Percentiles rank a stretch among this genome's conserved stretches.
Evolutionary conservation across 2,888 invertebrate genomes (phyloP).

Genomic region (Nephrotoma flavescens): DNA sequence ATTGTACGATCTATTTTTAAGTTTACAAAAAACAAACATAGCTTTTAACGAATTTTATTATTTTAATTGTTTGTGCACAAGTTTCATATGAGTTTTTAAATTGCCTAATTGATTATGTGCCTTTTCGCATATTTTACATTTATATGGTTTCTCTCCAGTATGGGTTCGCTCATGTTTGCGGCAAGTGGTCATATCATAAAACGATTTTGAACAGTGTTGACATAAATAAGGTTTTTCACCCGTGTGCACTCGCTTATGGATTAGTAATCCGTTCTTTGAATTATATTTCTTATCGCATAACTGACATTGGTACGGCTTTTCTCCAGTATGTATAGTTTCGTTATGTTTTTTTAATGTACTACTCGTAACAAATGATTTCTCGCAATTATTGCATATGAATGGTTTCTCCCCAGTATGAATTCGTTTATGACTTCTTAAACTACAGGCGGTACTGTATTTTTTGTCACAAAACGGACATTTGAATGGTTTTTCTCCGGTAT

Average conservation of each 20-base stretch:
- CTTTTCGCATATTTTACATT: neutral
- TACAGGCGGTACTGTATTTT: neutral
- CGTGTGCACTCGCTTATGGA: neutral
- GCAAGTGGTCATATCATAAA: neutral
- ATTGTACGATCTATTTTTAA: neutral
- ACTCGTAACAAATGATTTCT: neutral
- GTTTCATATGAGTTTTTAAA: neutral
- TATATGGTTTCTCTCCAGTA: neutral
- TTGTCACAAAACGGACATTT: neutral
- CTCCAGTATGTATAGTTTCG: neutral
- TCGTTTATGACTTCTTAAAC: neutral
- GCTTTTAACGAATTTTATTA: neutral
- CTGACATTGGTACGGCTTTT: neutral
- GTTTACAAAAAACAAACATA: no score
- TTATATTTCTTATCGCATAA: neutral
- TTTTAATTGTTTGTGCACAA: neutral
- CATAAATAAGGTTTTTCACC: neutral
- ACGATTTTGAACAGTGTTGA: neutral
- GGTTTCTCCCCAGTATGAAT: neutral
- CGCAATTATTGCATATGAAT: neutral
- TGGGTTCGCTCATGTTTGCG: neutral
- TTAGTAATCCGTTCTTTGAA: neutral
- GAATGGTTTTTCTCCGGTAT: neutral
- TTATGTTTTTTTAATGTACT: neutral
- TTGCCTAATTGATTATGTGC: neutral